A percentile compares a stretch with the other conserved stretches of the same genome.
These are phyloP conservation scores for Drosophila ohnishii DNA, from an alignment of 1,140 invertebrate species.

Conservation along the genomic window DNA sequence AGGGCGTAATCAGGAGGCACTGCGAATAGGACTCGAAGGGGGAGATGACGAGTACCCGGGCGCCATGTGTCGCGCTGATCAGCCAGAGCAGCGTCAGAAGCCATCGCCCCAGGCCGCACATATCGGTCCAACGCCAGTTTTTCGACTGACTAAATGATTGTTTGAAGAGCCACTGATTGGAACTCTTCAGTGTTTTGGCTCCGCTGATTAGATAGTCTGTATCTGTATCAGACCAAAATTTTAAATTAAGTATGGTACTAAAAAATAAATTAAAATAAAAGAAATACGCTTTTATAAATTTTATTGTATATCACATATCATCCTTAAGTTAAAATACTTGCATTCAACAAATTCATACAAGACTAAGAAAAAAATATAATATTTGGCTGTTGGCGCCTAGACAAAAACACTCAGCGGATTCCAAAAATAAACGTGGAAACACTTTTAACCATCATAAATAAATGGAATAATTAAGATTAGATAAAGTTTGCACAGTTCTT, in stretches of 20 bases:
- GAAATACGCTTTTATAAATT: neutral
- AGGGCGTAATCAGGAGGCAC: constrained; percentile 47
- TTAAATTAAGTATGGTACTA: neutral
- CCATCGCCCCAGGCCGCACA: constrained; percentile 1
- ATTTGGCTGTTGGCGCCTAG: neutral
- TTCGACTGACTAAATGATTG: neutral
- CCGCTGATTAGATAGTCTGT: constrained; percentile 14
- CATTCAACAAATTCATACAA: neutral
- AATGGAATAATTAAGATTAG: constrained; percentile 25
- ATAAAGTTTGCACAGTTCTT: constrained; percentile 7
- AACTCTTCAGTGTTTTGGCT: neutral
- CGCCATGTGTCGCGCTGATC: neutral
- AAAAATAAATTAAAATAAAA: neutral
- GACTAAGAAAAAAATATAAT: neutral
- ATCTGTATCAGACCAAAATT: neutral
- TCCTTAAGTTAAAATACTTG: neutral
- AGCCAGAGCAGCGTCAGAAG: neutral
- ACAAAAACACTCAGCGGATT: neutral
- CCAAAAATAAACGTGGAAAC: neutral
- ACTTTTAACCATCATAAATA: constrained; percentile 10
- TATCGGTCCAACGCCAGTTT: neutral
- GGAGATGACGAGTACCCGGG: constrained; percentile 38
- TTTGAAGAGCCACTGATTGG: neutral
- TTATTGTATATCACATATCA: neutral
- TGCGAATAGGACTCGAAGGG: constrained; percentile 47